Base-by-base conservation (phyloP, 2,113 vertebrate species). In the Ptilorrhoa leucosticta region DNA sequence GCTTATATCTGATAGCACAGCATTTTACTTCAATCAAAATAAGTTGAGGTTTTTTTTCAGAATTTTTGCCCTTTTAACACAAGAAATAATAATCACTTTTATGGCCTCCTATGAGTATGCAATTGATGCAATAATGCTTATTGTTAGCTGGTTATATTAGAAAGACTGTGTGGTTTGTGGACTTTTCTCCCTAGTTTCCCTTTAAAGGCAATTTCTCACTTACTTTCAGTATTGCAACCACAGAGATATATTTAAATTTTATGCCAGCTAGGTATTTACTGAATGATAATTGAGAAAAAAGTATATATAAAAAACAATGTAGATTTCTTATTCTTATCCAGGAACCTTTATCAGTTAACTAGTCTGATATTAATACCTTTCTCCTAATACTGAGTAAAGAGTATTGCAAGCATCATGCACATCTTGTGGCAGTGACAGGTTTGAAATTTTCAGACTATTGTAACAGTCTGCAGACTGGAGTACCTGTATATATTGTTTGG, bases 41-140 rank as follows among this genome's bases (percentile, higher is more conserved):
- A 54, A 53, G 14, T 5, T 27, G 17, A 6, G 4, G 0, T 6
- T 20, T 50, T 28, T 28, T 84, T 31, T 54, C 7, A 33, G 10
- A 44, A 22, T 51, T 80, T 81, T 83, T 94, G 2, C n/a, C 13
- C 8, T 90, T 82, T 26, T 48, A 64, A n/a, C 13, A 22, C 27
- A 70, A 54, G 12, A 80, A 83, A 71, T 22, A 50, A 18, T 26
- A 68, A 47, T 22, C 11, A 61, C 4, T 17, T 81, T 82, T 65
- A 26, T 0, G 0, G 4, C 22, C 19, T 78, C 35, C 35, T 73
- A 26, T 5, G 18, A 65, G 18, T 60, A 63, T 66, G 12, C 7
- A 8, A 60, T 16, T 83, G 8, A 60, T 73, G 42, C 39, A 53
- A 23, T 78, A 4, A 48, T n/a, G 7, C 6, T 20, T 44, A 40